Evolutionary conservation across 1,140 invertebrate genomes (phyloP), one percentile per base, ranked within the genome.

Genomic region (Formica exsecta): DNA sequence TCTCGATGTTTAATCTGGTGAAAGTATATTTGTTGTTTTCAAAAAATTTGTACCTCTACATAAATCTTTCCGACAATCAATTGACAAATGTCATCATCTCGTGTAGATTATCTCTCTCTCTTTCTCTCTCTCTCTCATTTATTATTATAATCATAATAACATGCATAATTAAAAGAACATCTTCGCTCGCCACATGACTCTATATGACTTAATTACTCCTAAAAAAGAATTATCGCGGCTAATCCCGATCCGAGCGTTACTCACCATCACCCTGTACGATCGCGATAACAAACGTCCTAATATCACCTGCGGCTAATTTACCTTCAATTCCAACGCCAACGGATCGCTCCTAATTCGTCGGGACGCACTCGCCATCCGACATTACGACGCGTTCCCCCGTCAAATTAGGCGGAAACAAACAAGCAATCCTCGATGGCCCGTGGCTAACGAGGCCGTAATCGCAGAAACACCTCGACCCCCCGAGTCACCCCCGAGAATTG

Each of bases 371-470:
- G 73, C 59, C 59, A 73, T 51, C 54, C 71, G 13, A 61, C 87
- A 66, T 80, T 75, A 77, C 86, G 32, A 16, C 29, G 32, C 62
- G 51, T 81, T 87, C 81, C 70, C 81, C 76, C 64, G 74, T 85
- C 86, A 87, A 90, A 90, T 90, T 92, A 92, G 86, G 51, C 85
- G 77, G 85, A 85, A 87, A 87, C 89, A 90, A 92, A 92, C 89
- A 91, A 85, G 75, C 85, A 19, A 16, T 51, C 86, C 80, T 88
- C 83, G 89, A 90, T 88, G 62, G 68, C 54, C 86, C 87, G 89
- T 89, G 89, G 71, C 89, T 92, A 92, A 92, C 91, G 91, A 92
- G 90, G 77, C 89, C 90, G 73, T 92, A 92, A 92, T 92, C 90
- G 90, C 91, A 86, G 80, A 85, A 87, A 89, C 84, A 87, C 91